These are phyloP conservation scores for Ptychoptera contaminata DNA, from an alignment of 2,888 invertebrate genomes.

Conservation along the genomic window DNA sequence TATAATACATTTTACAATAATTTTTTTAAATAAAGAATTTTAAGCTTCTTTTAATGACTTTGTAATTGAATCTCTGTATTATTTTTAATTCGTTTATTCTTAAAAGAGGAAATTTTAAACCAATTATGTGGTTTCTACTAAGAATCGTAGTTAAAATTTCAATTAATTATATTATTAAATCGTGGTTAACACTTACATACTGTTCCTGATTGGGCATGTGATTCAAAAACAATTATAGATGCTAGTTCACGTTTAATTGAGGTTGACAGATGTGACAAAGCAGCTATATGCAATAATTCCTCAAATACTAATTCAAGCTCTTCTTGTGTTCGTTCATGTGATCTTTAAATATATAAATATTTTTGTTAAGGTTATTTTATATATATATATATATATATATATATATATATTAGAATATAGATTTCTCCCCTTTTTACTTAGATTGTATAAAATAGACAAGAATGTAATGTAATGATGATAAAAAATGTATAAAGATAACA, in stretches of 20 bases:
- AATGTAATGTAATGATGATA: too few relatives aligned
- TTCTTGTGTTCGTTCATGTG: conserved; percentile 57
- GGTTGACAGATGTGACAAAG: conserved; percentile 63
- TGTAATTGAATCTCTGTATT: too few relatives aligned
- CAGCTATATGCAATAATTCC: conserved; percentile 65
- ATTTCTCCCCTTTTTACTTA: too few relatives aligned
- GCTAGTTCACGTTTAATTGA: conserved; percentile 69
- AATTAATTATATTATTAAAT: background rate
- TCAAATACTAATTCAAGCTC: conserved; percentile 72
- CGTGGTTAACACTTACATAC: conserved; percentile 42
- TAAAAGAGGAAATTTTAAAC: background rate
- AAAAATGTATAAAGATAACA: too few relatives aligned
- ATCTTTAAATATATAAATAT: conserved; percentile 32
- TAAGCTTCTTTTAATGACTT: too few relatives aligned
- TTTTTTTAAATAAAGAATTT: too few relatives aligned
- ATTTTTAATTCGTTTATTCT: background rate
- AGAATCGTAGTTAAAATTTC: background rate
- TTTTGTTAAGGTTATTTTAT: too few relatives aligned
- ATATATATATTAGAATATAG: too few relatives aligned
- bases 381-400: too few relatives aligned
- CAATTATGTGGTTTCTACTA: background rate
- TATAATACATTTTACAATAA: too few relatives aligned
- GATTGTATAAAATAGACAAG: too few relatives aligned
- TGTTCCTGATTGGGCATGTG: conserved; percentile 58
- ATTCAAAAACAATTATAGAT: conserved; percentile 63